Conservation (phyloP, 2,797 vertebrate species). For the Muraenolepis orangiensis region DNA sequence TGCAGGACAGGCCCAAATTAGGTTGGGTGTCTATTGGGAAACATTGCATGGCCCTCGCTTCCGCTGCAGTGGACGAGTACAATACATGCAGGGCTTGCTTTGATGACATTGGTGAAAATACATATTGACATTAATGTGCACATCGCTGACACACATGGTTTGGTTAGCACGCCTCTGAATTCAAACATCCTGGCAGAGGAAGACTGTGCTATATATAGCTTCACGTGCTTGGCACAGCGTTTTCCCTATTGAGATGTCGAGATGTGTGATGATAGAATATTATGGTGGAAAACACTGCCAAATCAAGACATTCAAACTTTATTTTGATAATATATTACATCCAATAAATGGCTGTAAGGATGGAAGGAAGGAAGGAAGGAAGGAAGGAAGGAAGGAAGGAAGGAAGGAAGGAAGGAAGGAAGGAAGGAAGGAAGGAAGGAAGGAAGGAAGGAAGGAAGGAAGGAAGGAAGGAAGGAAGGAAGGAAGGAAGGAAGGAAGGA, state of each 20-base stretch:
- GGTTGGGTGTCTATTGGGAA: not conserved
- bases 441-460: not conserved
- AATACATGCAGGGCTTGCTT: not conserved
- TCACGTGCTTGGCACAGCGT: not conserved
- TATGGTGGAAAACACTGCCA: not conserved
- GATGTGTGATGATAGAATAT: not conserved
- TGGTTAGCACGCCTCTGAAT: not conserved
- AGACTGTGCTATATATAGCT: not conserved
- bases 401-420: not conserved
- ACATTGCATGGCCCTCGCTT: not conserved
- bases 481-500: not conserved
- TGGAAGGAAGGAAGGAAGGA: too few relatives aligned
- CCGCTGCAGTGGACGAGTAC: not conserved
- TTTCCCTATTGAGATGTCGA: not conserved
- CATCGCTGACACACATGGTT: not conserved
- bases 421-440: not conserved
- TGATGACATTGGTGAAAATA: not conserved
- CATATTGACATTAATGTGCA: not conserved
- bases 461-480: not conserved
- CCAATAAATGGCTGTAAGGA: not conserved
- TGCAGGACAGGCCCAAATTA: slow-evolving; percentile 3
- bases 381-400: not conserved
- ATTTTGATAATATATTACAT: not conserved
- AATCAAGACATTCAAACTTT: not conserved
- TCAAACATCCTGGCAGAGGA: not conserved